Evolutionary conservation across 2,888 invertebrate genomes (phyloP).

Genomic region (Folsomia manolachei): DNA sequence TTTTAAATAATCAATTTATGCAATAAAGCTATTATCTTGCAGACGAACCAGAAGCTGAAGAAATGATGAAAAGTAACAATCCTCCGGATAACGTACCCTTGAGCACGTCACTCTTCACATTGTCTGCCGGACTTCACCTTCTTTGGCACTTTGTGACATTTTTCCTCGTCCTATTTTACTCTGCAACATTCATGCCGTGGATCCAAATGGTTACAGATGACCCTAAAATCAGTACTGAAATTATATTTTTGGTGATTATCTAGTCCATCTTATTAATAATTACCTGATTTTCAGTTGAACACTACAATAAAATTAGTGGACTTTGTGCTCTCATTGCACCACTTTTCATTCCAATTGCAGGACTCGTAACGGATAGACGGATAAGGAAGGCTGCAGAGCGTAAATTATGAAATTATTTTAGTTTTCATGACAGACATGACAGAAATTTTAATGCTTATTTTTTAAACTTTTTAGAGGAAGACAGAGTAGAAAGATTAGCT

Average conservation of each 20-base stretch:
- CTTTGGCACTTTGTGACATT: constrained; percentile 48
- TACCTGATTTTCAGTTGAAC: constrained; percentile 37
- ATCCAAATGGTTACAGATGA: constrained; percentile 37
- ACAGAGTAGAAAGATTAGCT: constrained; percentile 27
- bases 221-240: constrained; percentile 28
- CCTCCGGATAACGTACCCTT: constrained; percentile 23
- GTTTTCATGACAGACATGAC: not conserved
- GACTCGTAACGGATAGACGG: constrained; percentile 41
- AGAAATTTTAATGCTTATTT: not conserved
- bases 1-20: not conserved
- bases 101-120: constrained; percentile 27
- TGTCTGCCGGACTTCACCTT: constrained; percentile 42
- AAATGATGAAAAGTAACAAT: not conserved
- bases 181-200: constrained; percentile 46
- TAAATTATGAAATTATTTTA: constrained; percentile 26
- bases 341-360: constrained; percentile 44
- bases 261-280: not conserved
- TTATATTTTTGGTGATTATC: not conserved
- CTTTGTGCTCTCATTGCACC: constrained; percentile 43
- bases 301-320: constrained; percentile 44
- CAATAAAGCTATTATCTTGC: no score
- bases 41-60: not conserved
- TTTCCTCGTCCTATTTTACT: constrained; percentile 45
- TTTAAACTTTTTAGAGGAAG: constrained; percentile 9
- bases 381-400: constrained; percentile 33